These are phyloP conservation scores for Anodontia alba DNA, from an alignment of 2,888 invertebrate genomes.

Conservation along the genomic window DNA sequence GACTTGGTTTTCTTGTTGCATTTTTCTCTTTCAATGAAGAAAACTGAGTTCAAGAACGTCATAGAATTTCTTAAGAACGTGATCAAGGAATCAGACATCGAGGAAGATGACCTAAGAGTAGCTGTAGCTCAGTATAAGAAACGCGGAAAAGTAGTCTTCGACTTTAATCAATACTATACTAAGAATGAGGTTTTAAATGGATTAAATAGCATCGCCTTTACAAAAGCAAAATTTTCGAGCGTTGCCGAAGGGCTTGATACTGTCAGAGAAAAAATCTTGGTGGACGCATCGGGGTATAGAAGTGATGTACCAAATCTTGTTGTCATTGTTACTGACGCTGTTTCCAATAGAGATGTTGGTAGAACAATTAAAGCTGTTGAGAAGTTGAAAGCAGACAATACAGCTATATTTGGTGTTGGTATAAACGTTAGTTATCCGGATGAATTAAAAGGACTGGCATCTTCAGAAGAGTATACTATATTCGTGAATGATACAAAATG, in stretches of 20 bases:
- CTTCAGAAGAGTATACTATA: constrained; percentile 36
- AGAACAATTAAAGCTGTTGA: constrained; percentile 53
- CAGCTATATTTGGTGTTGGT: constrained; percentile 59
- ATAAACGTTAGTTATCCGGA: constrained; percentile 59
- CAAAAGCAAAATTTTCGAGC: constrained; percentile 60
- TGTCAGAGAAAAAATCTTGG: constrained; percentile 62
- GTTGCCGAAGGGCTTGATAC: constrained; percentile 69
- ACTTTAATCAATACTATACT: constrained; percentile 68
- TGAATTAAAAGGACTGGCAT: constrained; percentile 58
- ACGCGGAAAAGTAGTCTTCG: constrained; percentile 63
- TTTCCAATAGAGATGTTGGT: constrained; percentile 58
- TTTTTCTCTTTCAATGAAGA: constrained; percentile 61
- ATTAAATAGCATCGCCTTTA: constrained; percentile 61
- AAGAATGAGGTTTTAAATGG: constrained; percentile 62
- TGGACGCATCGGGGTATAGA: constrained; percentile 59
- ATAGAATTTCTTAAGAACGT: constrained; percentile 61
- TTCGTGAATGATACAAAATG: constrained; percentile 36
- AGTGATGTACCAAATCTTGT: constrained; percentile 69
- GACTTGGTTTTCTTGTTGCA: constrained; percentile 75
- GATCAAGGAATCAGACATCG: constrained; percentile 63
- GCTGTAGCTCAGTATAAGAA: constrained; percentile 65
- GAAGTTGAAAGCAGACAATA: constrained; percentile 48
- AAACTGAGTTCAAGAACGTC: constrained; percentile 52
- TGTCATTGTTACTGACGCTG: constrained; percentile 73
- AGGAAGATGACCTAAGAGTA: constrained; percentile 69